Base-by-base conservation (phyloP, 2,113 vertebrate genomes). In the Chaetura pelagica region DNA sequence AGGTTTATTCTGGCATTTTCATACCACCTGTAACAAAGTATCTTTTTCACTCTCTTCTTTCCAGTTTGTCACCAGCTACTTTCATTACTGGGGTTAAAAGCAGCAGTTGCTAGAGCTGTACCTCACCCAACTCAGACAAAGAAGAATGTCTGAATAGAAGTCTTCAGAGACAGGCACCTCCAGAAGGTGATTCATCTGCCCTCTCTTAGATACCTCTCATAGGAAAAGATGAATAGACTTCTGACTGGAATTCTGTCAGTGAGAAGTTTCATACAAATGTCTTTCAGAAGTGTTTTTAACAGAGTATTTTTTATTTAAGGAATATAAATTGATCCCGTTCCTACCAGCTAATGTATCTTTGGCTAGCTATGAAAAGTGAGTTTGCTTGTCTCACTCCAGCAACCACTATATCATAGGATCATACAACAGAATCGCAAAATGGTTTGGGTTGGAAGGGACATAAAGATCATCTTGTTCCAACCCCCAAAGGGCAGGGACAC, bases 151-250 rank as follows among this genome's bases (percentile, higher is more conserved):
- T 96, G 79, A 91, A 88, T 68, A 67, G 72, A 93, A 96, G 93
- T 84, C 88, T 93, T 95, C 76, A 78, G 94, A 93, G 92, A 71
- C 76, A 67, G 46, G 64, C 64, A 93, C 51, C 90, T 95, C 89
- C 83, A 93, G 83, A 90, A 94, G 59, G 76, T 90, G 93, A 95
- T 96, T 95, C 94, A 93, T 95, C 76, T 94, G 80, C 80, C 72
- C 90, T 90, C 93, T 88, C 86, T 94, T 80, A 90, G 88, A 74
- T 71, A 93, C 73, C 76, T 93, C 79, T 97, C 83, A 90, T 86
- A 95, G 62, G 82, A 87, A 88, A 96, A 95, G 94, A 95, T 95
- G 52, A 96, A 96, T 95, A 79, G 91, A 92, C 84, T 94, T 95
- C 94, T 89, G 91, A 94, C 89, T 94, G 67, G 61, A 84, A 93